Percentiles rank a stretch among this genome's conserved stretches.
Conservation (phyloP, 2,888 invertebrate genomes). For the Cerceris rybyensis region DNA sequence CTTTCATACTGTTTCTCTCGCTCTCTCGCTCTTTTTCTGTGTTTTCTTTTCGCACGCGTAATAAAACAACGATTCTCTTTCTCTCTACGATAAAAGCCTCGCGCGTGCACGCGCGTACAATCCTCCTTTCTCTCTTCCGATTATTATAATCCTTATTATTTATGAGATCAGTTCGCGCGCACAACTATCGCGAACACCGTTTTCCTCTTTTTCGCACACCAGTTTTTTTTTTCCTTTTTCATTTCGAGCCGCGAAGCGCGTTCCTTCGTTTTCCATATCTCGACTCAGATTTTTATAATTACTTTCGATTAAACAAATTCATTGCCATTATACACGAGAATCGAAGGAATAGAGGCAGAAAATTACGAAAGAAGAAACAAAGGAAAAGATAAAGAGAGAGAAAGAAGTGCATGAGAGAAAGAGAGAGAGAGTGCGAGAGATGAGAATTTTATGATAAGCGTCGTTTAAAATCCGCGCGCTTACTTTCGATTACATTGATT, state of each 20-base stretch:
- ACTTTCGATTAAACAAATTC: slow-evolving; percentile 1
- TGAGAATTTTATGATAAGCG: too few relatives aligned
- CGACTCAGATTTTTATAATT: not conserved
- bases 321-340: not conserved
- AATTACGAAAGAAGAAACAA: not conserved
- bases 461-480: too few relatives aligned
- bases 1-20: not conserved
- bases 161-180: slow-evolving; percentile 62
- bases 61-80: slow-evolving; percentile 3
- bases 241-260: slow-evolving; percentile 5
- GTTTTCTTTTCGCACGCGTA: not conserved
- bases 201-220: slow-evolving; percentile 28
- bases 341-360: slow-evolving; percentile 1
- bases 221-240: slow-evolving; percentile 4
- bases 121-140: slow-evolving; percentile 15
- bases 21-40: not conserved
- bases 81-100: not conserved
- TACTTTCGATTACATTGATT: too few relatives aligned
- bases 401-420: slow-evolving; percentile 9
- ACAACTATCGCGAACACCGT: slow-evolving; percentile 40
- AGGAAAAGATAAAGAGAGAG: not conserved
- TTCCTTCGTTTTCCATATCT: not conserved
- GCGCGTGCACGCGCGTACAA: not conserved
- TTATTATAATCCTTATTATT: slow-evolving; percentile 55
- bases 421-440: not conserved